Evolutionary conservation across 2,797 vertebrate genomes (phyloP).

Genomic region (Ispidina lecontei): DNA sequence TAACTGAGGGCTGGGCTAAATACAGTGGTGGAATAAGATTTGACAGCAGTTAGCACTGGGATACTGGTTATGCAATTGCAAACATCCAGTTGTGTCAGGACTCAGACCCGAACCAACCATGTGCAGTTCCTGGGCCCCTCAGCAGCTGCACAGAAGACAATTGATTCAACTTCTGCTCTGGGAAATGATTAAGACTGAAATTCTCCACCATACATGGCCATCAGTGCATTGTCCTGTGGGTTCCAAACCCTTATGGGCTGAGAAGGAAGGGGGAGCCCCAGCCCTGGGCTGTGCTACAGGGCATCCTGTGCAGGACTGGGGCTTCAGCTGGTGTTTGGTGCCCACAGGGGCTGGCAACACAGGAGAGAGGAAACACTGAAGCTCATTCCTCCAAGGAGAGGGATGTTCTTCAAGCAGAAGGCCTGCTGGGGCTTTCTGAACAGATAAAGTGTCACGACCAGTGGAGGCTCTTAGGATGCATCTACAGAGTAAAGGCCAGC

Average conservation of each 20-base stretch:
- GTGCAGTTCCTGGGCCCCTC: neutral
- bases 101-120: neutral
- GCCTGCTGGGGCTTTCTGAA: neutral
- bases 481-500: neutral
- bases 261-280: neutral
- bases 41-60: neutral
- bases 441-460: neutral
- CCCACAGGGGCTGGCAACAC: neutral
- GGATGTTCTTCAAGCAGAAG: neutral
- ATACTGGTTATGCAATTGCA: neutral
- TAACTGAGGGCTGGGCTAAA: neutral
- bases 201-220: neutral
- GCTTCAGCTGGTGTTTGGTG: accelerated
- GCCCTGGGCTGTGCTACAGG: neutral
- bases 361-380: neutral
- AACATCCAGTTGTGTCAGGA: neutral
- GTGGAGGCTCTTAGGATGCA: neutral
- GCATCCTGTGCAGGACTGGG: neutral
- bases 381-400: neutral
- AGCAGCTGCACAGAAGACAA: neutral
- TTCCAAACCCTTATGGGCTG: neutral
- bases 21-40: neutral
- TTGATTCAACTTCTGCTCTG: neutral
- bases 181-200: neutral
- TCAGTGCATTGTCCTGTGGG: accelerated